A percentile compares a stretch with the other conserved stretches of the same genome.
Evolutionary conservation across 2,888 invertebrate species (phyloP).

Genomic region (Plebejus anna): DNA sequence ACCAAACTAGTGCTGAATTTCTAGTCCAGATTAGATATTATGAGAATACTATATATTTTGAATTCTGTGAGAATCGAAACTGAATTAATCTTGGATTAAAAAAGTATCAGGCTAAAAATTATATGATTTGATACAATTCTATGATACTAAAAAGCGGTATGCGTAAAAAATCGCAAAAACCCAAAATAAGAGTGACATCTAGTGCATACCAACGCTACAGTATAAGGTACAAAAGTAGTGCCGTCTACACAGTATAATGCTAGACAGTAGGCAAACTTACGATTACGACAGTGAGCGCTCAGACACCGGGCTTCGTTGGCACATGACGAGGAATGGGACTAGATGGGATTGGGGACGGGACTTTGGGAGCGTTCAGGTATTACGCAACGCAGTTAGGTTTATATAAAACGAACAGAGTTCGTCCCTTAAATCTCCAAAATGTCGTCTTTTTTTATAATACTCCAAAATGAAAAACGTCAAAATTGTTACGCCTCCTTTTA

Average conservation of each 20-base stretch:
- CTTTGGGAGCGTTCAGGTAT: slow-evolving; percentile 43
- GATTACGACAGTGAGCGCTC: slow-evolving; percentile 43
- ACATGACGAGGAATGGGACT: slow-evolving; percentile 73
- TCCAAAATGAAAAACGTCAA: no score
- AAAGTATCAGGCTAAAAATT: no score
- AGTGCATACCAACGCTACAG: slow-evolving; percentile 7
- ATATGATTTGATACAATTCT: no score
- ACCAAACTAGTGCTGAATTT: no score
- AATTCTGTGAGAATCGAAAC: no score
- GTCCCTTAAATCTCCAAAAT: no score
- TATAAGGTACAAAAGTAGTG: not conserved
- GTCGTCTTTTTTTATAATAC: no score
- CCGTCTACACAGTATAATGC: not conserved
- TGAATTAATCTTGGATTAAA: no score
- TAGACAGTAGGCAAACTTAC: slow-evolving; percentile 27
- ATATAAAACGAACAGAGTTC: not conserved
- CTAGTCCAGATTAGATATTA: no score
- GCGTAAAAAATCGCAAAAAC: not conserved
- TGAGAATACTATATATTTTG: no score
- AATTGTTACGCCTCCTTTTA: no score
- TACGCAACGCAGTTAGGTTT: not conserved
- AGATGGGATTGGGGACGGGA: slow-evolving; percentile 71
- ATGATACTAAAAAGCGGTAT: no score
- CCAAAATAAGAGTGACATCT: not conserved
- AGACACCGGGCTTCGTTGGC: slow-evolving; percentile 70